Conservation (phyloP, 2,888 invertebrate genomes). For the Mechanitis mazaeus region DNA sequence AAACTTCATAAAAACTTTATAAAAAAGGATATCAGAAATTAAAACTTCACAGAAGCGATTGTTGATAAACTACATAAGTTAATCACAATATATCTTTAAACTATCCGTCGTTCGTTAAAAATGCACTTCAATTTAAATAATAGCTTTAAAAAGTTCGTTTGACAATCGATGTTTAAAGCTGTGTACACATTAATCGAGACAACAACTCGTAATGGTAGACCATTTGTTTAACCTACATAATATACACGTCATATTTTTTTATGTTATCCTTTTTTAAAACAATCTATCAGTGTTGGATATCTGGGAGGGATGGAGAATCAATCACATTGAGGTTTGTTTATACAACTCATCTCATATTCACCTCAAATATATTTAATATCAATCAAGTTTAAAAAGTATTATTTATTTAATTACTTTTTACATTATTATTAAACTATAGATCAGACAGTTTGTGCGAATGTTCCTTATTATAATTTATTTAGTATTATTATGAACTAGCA, state of each 20-base stretch:
- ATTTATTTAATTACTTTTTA: too few species aligned
- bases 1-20: too few species aligned
- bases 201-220: constrained; percentile 21
- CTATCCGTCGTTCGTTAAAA: not conserved
- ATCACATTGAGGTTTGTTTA: constrained; percentile 22
- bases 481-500: too few species aligned
- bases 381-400: too few species aligned
- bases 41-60: too few species aligned
- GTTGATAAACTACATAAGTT: not conserved
- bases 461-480: too few species aligned
- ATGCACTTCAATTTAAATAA: not conserved
- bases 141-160: constrained; percentile 4
- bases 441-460: too few species aligned
- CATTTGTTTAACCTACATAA: constrained; percentile 22
- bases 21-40: too few species aligned
- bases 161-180: constrained; percentile 13
- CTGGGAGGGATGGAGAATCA: constrained; percentile 29
- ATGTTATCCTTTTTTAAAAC: constrained; percentile 30
- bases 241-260: constrained; percentile 28
- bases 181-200: constrained; percentile 17
- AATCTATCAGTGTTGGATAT: constrained; percentile 47
- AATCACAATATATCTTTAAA: not conserved
- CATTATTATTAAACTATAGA: too few species aligned
- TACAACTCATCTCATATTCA: too few species aligned
- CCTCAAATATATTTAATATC: too few species aligned